A percentile compares a stretch with the other conserved stretches of the same genome.
Conservation (phyloP, 2,888 invertebrate species). For the Eremobia ochroleuca region DNA sequence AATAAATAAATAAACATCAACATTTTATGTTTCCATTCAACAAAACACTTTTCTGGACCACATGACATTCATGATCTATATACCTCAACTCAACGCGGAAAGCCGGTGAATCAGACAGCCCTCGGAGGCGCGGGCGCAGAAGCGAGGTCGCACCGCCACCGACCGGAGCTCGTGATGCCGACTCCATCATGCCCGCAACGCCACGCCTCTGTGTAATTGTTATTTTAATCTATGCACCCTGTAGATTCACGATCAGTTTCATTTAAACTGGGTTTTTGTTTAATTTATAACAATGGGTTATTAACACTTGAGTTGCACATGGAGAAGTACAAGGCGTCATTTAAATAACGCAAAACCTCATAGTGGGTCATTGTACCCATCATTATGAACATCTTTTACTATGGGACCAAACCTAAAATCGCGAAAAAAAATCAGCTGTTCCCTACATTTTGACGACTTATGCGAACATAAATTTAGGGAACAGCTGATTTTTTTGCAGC, state of each 20-base stretch:
- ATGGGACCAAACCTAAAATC: too few species aligned
- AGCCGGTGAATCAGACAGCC: conserved; percentile 73
- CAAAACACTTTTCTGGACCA: background rate
- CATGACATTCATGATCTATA: conserved; percentile 53
- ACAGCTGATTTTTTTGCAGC: too few species aligned
- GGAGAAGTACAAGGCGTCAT: too few species aligned
- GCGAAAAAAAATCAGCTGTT: too few species aligned
- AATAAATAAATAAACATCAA: too few species aligned
- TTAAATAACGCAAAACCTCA: too few species aligned
- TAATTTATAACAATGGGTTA: conserved; percentile 19
- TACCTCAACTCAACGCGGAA: conserved; percentile 71
- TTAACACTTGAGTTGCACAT: background rate
- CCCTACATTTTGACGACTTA: too few species aligned
- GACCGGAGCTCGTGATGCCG: conserved; percentile 78
- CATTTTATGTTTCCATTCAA: background rate
- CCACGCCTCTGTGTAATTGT: conserved; percentile 82
- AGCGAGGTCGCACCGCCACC: conserved; percentile 77
- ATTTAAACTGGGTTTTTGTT: conserved; percentile 33
- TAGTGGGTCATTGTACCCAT: too few species aligned
- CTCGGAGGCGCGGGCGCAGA: conserved; percentile 66
- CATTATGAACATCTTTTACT: too few species aligned
- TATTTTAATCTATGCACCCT: conserved; percentile 77
- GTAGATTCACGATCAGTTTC: conserved; percentile 62
- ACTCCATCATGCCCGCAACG: conserved; percentile 72
- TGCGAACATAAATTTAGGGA: too few species aligned